Conservation (phyloP, 2,113 vertebrate species). For the Xenotilapia leptura region DNA sequence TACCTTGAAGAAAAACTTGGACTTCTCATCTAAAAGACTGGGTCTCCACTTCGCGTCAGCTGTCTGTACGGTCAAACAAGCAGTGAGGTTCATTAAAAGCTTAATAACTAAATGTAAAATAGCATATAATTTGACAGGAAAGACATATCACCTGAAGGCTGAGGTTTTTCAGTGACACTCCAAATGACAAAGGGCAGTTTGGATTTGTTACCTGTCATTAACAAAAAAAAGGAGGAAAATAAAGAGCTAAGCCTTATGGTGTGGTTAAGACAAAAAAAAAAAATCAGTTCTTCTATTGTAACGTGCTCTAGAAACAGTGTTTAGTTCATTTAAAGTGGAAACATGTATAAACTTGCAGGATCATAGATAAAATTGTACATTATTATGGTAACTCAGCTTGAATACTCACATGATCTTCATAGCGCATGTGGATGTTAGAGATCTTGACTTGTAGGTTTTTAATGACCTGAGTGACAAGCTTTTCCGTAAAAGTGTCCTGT, state of each 20-base stretch:
- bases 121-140: background rate
- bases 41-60: constrained; percentile 90
- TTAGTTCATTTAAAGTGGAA: background rate
- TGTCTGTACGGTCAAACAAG: constrained; percentile 73
- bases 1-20: constrained; percentile 94
- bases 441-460: constrained; percentile 98
- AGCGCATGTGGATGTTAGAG: constrained; percentile 92
- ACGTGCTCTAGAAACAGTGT: background rate
- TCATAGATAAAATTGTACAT: background rate
- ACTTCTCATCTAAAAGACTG: constrained; percentile 86
- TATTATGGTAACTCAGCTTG: background rate
- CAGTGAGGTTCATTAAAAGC: background rate
- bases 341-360: background rate
- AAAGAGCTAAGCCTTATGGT: background rate
- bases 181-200: constrained; percentile 86
- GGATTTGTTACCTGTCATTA: constrained; percentile 84
- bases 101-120: background rate
- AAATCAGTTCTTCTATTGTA: background rate
- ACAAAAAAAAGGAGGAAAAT: background rate
- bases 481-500: constrained; percentile 93
- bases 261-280: background rate
- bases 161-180: constrained; percentile 93
- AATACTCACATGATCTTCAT: constrained; percentile 95
- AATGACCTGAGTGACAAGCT: constrained; percentile 94
- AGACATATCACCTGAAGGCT: constrained; percentile 86